Evolutionary conservation across 2,888 invertebrate species (phyloP).

Genomic region (Dryomyza anilis): DNA sequence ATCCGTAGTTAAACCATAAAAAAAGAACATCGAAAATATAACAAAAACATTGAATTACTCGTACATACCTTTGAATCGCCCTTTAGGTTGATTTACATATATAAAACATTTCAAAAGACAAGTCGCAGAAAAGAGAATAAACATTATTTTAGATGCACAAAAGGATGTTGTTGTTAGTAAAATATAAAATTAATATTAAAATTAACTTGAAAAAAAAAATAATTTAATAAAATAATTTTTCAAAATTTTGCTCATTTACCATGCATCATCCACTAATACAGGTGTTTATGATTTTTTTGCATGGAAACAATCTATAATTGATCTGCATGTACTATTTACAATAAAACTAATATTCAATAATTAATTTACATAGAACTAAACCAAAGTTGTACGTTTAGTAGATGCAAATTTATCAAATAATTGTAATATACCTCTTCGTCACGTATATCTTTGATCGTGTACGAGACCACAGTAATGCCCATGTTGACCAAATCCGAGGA

Average conservation of each 20-base stretch:
- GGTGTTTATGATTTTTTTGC: too few relatives aligned
- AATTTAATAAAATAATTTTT: too few relatives aligned
- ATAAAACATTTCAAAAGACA: not conserved
- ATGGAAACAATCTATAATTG: too few relatives aligned
- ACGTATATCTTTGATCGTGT: slow-evolving; percentile 90
- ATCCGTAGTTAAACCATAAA: not conserved
- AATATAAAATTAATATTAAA: too few relatives aligned
- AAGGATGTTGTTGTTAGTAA: too few relatives aligned
- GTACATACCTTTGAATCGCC: slow-evolving; percentile 59
- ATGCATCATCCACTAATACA: too few relatives aligned
- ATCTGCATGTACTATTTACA: too few relatives aligned
- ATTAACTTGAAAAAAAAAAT: too few relatives aligned
- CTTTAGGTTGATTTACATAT: slow-evolving; percentile 42
- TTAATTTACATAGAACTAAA: not conserved
- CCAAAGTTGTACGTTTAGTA: not conserved
- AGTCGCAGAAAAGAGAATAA: not conserved
- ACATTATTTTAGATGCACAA: too few relatives aligned
- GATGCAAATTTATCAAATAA: not conserved
- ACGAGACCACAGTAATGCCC: slow-evolving; percentile 95
- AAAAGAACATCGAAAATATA: not conserved
- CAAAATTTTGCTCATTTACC: too few relatives aligned
- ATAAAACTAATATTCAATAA: too few relatives aligned
- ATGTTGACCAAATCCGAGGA: slow-evolving; percentile 94
- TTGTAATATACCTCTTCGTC: slow-evolving; percentile 82
- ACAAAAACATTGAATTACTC: not conserved